These are phyloP conservation scores for Selene dorsalis DNA, from an alignment of 2,797 vertebrate genomes.

Conservation along the genomic window DNA sequence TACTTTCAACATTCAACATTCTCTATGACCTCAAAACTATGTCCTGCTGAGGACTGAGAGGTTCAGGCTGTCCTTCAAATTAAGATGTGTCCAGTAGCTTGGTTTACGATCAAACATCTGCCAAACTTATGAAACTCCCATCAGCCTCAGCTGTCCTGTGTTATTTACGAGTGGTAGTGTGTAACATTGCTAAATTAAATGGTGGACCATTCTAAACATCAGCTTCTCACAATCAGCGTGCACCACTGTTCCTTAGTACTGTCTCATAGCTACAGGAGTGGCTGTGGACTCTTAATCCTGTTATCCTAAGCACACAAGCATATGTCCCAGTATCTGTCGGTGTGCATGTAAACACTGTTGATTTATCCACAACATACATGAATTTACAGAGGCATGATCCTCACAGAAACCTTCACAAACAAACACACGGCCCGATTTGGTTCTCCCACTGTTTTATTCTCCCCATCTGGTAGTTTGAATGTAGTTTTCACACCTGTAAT, in stretches of 20 bases:
- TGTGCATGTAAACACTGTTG: slow-evolving; percentile 13
- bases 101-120: too few species aligned
- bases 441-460: neutral
- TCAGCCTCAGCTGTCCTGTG: too few species aligned
- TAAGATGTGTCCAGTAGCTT: neutral
- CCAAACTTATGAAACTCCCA: too few species aligned
- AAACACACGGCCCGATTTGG: neutral
- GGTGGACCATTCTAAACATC: neutral
- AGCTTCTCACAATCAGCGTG: neutral
- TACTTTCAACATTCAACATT: too few species aligned
- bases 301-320: neutral
- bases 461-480: slow-evolving; percentile 2
- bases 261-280: neutral
- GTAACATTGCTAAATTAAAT: neutral
- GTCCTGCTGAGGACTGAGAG: too few species aligned
- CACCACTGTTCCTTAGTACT: neutral
- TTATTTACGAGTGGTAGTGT: neutral
- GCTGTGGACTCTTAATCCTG: neutral
- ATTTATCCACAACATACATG: slow-evolving; percentile 1
- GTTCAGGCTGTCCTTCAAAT: neutral
- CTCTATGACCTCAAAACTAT: too few species aligned
- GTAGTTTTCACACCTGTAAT: slow-evolving; percentile 7
- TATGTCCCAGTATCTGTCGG: slow-evolving; percentile 2
- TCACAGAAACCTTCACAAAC: neutral
- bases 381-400: slow-evolving; percentile 11